Evolutionary conservation across 2,888 invertebrate species (phyloP).

Genomic region (Disparrhopalites patrizii): DNA sequence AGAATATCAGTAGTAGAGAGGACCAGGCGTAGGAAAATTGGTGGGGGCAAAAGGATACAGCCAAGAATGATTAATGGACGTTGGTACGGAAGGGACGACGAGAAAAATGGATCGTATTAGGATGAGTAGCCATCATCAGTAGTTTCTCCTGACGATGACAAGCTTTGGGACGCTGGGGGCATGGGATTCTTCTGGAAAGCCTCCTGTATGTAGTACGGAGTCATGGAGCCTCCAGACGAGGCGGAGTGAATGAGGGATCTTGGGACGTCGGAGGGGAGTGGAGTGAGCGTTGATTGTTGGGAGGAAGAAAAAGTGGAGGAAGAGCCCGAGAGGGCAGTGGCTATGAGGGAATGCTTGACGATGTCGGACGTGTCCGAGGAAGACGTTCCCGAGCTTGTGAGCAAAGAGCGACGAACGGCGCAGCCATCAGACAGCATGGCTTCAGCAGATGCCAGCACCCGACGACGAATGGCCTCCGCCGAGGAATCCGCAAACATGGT

Average conservation of each 20-base stretch:
- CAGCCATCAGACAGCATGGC: neutral
- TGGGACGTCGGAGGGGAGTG: neutral
- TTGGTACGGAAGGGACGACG: no score
- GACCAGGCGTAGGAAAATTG: no score
- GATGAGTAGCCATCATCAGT: slow-evolving; percentile 28
- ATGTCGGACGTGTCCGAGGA: neutral
- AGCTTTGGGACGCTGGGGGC: neutral
- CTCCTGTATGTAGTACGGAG: neutral
- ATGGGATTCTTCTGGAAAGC: neutral
- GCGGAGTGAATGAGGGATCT: neutral
- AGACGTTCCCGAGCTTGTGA: neutral
- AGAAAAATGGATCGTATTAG: no score
- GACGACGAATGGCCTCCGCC: neutral
- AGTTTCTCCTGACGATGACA: slow-evolving; percentile 11
- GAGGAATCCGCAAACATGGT: neutral
- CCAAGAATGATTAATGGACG: no score
- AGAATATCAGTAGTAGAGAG: no score
- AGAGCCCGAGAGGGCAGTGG: neutral
- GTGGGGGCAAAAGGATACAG: no score
- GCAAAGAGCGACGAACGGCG: neutral
- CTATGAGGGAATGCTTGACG: neutral
- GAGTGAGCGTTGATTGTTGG: neutral
- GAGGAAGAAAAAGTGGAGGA: neutral
- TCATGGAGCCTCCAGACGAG: neutral
- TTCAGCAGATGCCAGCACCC: neutral